Evolutionary conservation across 2,888 invertebrate genomes (phyloP).

Genomic region (Baronia brevicornis): DNA sequence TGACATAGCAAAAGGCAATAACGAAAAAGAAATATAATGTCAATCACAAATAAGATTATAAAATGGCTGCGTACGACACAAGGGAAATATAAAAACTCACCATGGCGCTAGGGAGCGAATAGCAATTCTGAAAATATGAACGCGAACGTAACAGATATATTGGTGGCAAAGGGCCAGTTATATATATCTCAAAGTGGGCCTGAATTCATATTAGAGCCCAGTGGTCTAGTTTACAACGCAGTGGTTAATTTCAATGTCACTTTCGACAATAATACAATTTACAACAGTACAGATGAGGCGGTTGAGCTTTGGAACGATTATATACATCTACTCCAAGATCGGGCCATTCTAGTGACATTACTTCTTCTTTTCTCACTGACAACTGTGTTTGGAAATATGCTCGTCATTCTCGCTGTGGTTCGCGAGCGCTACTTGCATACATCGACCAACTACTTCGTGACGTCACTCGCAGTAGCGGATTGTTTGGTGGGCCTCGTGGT

Average conservation of each 20-base stretch:
- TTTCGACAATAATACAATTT: conserved; percentile 42
- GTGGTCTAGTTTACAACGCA: conserved; percentile 37
- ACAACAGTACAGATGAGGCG: conserved; percentile 41
- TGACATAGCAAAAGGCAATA: conserved; percentile 59
- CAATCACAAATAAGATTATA: conserved; percentile 67
- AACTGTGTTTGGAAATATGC: conserved; percentile 95
- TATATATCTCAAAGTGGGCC: conserved; percentile 49
- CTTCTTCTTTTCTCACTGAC: conserved; percentile 91
- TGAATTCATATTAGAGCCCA: conserved; percentile 42
- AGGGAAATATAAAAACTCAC: conserved; percentile 65
- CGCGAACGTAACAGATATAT: conserved; percentile 50
- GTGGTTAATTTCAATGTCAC: conserved; percentile 50
- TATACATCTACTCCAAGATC: conserved; percentile 75
- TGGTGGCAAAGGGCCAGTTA: conserved; percentile 64
- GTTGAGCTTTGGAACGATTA: conserved; percentile 63
- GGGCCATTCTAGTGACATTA: conserved; percentile 85
- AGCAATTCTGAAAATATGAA: conserved; percentile 65
- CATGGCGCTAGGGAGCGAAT: conserved; percentile 62
- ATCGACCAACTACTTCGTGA: conserved; percentile 98
- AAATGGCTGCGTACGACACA: conserved; percentile 69
- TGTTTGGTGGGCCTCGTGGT: conserved; percentile 97
- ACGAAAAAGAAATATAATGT: conserved; percentile 60
- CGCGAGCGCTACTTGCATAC: conserved; percentile 96
- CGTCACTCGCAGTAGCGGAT: conserved; percentile 97
- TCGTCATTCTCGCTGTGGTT: conserved; percentile 95